Conservation (phyloP, 2,888 invertebrate genomes). For the Thymelicus acteon region DNA sequence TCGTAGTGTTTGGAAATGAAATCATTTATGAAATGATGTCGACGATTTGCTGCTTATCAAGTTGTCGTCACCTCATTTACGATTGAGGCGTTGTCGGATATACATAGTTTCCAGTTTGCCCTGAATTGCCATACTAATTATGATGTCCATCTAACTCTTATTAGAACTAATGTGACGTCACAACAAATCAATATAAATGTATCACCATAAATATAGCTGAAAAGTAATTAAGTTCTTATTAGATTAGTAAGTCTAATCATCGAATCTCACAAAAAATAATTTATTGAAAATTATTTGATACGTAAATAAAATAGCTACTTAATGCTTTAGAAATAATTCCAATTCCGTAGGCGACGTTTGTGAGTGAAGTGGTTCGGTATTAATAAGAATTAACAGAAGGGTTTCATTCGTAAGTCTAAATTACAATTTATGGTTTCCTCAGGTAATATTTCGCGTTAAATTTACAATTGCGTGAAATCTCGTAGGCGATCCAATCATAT, state of each 20-base stretch:
- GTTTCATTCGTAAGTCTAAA: constrained; percentile 23
- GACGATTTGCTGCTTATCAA: constrained; percentile 25
- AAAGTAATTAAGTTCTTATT: no score
- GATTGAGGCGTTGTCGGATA: constrained; percentile 49
- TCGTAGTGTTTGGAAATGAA: background rate
- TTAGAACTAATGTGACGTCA: no score
- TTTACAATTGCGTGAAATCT: constrained; percentile 26
- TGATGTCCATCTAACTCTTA: no score
- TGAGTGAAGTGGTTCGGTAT: background rate
- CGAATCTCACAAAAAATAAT: no score
- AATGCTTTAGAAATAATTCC: no score
- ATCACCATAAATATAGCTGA: no score
- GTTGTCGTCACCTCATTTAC: constrained; percentile 31
- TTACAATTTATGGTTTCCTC: constrained; percentile 28
- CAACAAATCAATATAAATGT: no score
- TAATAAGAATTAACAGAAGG: constrained; percentile 2
- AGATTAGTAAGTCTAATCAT: no score
- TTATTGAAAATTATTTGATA: no score
- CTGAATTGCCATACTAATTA: constrained; percentile 57
- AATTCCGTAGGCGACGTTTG: no score
- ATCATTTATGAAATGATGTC: constrained; percentile 34
- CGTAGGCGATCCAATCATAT: constrained; percentile 22
- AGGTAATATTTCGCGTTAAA: constrained; percentile 29
- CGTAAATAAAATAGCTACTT: no score
- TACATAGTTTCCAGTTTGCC: constrained; percentile 55